phyloP scores from a whole-genome alignment of 2,113 vertebrate genomes.

The Hemiscyllium ocellatum region DNA sequence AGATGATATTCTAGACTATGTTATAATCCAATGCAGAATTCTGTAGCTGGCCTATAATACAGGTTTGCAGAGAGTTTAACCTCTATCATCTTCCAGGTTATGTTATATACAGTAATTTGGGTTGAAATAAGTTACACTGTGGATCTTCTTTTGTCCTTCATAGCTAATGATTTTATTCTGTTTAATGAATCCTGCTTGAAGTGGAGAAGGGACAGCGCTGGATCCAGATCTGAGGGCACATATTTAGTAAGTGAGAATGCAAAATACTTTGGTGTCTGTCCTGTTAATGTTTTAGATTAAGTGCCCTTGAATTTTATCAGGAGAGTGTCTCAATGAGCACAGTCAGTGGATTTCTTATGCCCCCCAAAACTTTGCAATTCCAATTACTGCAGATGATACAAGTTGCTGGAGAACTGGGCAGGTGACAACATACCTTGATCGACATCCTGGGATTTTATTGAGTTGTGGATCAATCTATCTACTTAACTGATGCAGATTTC shows the following conservation, averaged over 20 bases:
- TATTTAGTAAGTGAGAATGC: conserved; percentile 53
- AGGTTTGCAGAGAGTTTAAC: background rate
- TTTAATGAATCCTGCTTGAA: conserved; percentile 63
- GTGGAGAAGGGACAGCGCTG: conserved; percentile 65
- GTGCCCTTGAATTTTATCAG: background rate
- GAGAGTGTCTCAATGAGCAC: background rate
- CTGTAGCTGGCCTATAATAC: background rate
- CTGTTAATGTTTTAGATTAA: background rate
- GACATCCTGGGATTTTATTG: background rate
- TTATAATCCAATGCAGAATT: background rate
- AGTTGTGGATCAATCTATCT: background rate
- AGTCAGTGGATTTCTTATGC: background rate
- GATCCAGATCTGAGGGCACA: conserved; percentile 46
- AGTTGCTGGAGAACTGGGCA: background rate
- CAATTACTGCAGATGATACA: background rate
- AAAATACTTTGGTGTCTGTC: background rate
- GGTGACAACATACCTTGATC: background rate
- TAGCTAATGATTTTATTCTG: conserved; percentile 57
- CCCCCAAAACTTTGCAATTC: background rate
- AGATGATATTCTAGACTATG: background rate
- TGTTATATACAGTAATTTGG: background rate
- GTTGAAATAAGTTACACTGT: conserved; percentile 1
- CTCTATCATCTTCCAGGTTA: background rate
- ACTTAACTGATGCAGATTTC: background rate
- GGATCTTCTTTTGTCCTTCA: conserved; percentile 39